Conservation (phyloP, 2,797 vertebrate species). For the Trichosurus vulpecula region DNA sequence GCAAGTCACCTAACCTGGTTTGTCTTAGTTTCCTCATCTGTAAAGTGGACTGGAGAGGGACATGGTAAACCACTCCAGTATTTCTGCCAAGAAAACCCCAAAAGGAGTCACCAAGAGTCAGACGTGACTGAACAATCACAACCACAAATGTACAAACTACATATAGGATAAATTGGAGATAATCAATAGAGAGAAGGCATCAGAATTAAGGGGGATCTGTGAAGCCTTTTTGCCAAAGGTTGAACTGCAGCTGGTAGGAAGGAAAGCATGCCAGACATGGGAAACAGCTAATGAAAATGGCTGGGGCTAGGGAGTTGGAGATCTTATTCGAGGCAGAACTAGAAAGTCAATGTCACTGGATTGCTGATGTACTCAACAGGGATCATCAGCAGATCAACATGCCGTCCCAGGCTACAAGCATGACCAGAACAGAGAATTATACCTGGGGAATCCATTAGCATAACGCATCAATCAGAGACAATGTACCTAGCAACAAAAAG, state of each 20-base stretch:
- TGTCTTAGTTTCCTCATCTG: background rate
- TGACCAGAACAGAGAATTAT: background rate
- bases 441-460: background rate
- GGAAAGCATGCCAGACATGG: background rate
- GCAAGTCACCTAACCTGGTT: background rate
- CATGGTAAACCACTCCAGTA: background rate
- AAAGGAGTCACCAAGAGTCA: background rate
- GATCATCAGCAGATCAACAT: background rate
- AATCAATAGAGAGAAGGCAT: background rate
- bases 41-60: background rate
- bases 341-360: background rate
- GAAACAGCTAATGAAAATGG: background rate
- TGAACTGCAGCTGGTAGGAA: background rate
- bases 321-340: background rate
- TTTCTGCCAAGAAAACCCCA: background rate
- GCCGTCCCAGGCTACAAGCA: background rate
- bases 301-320: background rate
- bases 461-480: background rate
- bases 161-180: background rate
- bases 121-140: background rate
- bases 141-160: background rate
- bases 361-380: background rate
- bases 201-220: background rate
- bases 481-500: background rate
- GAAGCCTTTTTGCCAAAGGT: background rate